Conservation (phyloP, 1,140 invertebrate species). For the Drosophila pachea region DNA sequence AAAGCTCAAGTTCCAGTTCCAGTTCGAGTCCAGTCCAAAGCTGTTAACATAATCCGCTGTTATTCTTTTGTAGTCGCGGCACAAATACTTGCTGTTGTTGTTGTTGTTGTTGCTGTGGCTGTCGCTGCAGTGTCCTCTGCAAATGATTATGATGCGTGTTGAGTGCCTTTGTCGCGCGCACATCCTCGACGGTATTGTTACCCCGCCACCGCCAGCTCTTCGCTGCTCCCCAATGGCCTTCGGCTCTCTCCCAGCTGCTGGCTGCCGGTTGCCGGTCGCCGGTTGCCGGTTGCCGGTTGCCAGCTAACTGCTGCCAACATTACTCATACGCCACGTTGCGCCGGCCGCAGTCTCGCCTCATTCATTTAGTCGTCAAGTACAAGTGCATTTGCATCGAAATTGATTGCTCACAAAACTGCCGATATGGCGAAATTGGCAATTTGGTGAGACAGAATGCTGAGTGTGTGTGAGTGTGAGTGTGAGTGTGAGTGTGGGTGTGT, state of each 20-base stretch:
- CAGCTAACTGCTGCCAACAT: constrained; percentile 30
- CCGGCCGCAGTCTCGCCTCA: constrained; percentile 47
- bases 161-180: constrained; percentile 33
- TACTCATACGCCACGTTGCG: constrained; percentile 59
- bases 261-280: background rate
- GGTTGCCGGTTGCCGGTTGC: constrained; percentile 1
- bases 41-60: background rate
- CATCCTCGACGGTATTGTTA: constrained; percentile 14
- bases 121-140: constrained; percentile 16
- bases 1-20: too few relatives aligned
- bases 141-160: constrained; percentile 46
- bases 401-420: constrained; percentile 76
- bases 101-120: constrained; percentile 18
- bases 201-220: constrained; percentile 8
- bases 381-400: constrained; percentile 77
- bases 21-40: too few relatives aligned
- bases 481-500: background rate
- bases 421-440: constrained; percentile 73
- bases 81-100: background rate
- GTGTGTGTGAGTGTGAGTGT: too few relatives aligned
- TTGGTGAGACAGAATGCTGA: constrained; percentile 26
- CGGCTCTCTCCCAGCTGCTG: constrained; percentile 2
- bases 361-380: constrained; percentile 76
- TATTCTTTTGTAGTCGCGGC: constrained; percentile 5
- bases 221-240: too few relatives aligned